These are phyloP conservation scores for Prosapia bicincta DNA, from an alignment of 2,888 invertebrate genomes.

Conservation along the genomic window DNA sequence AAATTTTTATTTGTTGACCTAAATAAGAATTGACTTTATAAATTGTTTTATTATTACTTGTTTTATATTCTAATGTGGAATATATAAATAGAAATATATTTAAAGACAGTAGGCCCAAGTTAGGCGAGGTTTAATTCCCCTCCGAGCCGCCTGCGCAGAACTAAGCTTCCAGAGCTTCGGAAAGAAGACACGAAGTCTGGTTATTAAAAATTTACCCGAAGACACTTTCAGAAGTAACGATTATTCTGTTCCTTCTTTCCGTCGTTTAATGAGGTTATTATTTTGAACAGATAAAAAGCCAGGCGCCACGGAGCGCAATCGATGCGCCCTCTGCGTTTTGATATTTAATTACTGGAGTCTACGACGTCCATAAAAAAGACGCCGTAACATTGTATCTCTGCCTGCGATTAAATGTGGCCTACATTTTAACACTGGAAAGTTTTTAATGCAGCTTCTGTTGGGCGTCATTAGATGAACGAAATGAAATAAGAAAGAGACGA, in stretches of 20 bases:
- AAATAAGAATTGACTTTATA: no score
- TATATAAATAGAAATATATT: no score
- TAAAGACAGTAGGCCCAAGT: no score
- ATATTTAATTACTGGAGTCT: neutral
- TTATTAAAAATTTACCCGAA: neutral
- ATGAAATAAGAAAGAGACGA: slow-evolving; percentile 2
- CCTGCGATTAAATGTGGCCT: neutral
- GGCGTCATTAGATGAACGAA: neutral
- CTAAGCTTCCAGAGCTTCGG: no score
- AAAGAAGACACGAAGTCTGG: neutral
- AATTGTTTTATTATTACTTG: no score
- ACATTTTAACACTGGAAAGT: neutral
- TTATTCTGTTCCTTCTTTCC: neutral
- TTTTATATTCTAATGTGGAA: no score
- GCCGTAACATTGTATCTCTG: neutral
- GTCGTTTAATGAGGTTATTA: neutral
- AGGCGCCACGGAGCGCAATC: neutral
- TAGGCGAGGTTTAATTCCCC: no score
- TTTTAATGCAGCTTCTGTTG: neutral
- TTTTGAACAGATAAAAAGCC: neutral
- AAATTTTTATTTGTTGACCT: no score
- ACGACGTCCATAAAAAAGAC: neutral
- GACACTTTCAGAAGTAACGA: neutral
- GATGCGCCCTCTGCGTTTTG: neutral
- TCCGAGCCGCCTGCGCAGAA: no score